Conservation (phyloP, 2,888 invertebrate species). For the Thyatira batis region DNA sequence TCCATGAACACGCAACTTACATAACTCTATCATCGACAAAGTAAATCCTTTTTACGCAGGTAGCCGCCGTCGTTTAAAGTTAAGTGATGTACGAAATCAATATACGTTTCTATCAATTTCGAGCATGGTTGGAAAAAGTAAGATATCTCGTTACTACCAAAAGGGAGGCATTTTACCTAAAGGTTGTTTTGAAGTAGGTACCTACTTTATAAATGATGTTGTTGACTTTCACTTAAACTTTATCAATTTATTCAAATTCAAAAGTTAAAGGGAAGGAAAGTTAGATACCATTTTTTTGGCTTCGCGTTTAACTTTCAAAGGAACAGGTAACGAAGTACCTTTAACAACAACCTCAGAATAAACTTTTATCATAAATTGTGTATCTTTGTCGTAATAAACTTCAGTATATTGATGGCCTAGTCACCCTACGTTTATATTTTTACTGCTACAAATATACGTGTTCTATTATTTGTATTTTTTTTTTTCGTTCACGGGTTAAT, state of each 20-base stretch:
- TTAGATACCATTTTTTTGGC: constrained; percentile 1
- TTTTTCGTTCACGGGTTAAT: too few species aligned
- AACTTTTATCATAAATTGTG: background rate
- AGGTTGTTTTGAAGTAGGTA: background rate
- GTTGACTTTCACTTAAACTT: constrained; percentile 1
- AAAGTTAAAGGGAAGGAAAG: constrained; percentile 1
- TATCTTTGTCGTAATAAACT: background rate
- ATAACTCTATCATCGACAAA: constrained; percentile 3
- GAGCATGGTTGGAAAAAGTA: background rate
- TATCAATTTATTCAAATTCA: constrained; percentile 4
- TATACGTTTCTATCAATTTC: constrained; percentile 2
- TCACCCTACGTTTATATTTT: too few species aligned
- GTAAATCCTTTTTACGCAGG: background rate
- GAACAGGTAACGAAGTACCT: background rate
- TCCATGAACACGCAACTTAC: constrained; percentile 19
- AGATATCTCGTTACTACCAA: background rate
- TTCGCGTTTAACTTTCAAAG: background rate
- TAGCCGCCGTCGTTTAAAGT: background rate
- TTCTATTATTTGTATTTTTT: too few species aligned
- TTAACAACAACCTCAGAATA: background rate
- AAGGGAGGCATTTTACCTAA: background rate
- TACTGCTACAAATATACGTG: too few species aligned
- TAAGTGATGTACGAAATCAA: constrained; percentile 1
- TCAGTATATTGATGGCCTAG: too few species aligned
- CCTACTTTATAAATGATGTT: constrained; percentile 2